Evolutionary conservation across 2,888 invertebrate species (phyloP), one percentile per base, ranked within the genome.

Genomic region (Lamellibrachia satsuma): DNA sequence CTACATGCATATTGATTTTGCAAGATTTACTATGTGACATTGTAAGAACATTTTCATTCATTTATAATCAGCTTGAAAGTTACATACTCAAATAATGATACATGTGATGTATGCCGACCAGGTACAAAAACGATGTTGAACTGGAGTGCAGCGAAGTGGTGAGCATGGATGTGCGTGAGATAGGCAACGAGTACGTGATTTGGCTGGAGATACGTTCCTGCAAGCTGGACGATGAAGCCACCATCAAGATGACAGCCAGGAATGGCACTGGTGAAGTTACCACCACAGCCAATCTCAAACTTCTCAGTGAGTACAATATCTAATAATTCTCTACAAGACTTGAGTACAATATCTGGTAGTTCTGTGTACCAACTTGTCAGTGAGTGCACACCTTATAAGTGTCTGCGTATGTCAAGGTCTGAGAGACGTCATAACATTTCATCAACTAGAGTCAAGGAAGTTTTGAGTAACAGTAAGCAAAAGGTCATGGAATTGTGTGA

Each of bases 201-300:
- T 15, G 15, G 75, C 97, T 98, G 95, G 97, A 97, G 94, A 97
- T 98, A 95, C 97, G 97, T 94, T 98, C 98, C 96, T 98, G 98
- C 93, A 97, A 97, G 95, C 97, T 98, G 90, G 97, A 98, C 96
- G 97, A 98, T 97, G 97, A 98, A 95, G 98, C 98, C 94, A 97
- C 97, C 94, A 98, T 98, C 96, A 97, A 97, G 93, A 97, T 98
- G 94, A 97, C 97, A 93, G 98, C 98, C 22, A 97, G 97, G 94
- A 98, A 98, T 96, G 96, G 97, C 93, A 97, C 97, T 93, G 98
- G 98, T 92, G 97, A 98, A 96, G 97, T 97, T 9, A 97, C 97
- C 57, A 97, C 95, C 90, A 92, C 97, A 95, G 97, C 96, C 90
- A 95, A 94, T 52, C 95, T 96, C 75, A 75, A 75, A 15, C 75